These are phyloP conservation scores for Geodia barretti DNA, from an alignment of 37 sponge, comb jelly and placozoan species.

Conservation along the genomic window DNA sequence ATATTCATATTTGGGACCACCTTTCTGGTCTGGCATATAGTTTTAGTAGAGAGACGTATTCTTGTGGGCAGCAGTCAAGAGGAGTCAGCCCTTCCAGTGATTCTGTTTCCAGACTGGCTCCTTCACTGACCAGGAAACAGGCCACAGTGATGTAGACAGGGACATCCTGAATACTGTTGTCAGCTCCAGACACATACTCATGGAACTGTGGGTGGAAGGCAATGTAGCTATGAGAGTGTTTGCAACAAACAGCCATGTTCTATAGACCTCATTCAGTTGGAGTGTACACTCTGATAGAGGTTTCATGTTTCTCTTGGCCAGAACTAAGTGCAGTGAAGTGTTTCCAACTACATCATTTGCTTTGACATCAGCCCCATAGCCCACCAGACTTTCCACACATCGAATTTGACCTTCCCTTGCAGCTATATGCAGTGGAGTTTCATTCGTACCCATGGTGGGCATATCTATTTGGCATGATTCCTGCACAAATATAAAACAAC, in stretches of 20 bases:
- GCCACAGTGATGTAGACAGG: constrained; percentile 20
- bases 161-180: constrained; percentile 37
- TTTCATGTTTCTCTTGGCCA: constrained; percentile 10
- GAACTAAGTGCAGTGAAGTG: constrained; percentile 26
- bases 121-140: constrained; percentile 73
- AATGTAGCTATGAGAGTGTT: no score
- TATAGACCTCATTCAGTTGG: constrained; percentile 9
- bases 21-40: neutral
- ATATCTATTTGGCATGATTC: no score
- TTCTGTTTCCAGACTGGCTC: constrained; percentile 60
- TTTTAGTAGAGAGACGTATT: constrained; percentile 2
- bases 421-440: no score
- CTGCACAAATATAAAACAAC: no score
- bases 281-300: neutral
- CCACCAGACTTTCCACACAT: no score
- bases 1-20: no score
- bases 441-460: no score
- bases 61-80: constrained; percentile 34
- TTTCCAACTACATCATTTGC: neutral
- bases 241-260: no score
- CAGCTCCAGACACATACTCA: constrained; percentile 14
- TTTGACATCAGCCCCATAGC: neutral
- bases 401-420: no score
- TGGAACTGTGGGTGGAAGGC: no score
- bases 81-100: constrained; percentile 62